phyloP scores from a whole-genome alignment of 2,888 invertebrate species.

The Himalopsyche tibetana region DNA sequence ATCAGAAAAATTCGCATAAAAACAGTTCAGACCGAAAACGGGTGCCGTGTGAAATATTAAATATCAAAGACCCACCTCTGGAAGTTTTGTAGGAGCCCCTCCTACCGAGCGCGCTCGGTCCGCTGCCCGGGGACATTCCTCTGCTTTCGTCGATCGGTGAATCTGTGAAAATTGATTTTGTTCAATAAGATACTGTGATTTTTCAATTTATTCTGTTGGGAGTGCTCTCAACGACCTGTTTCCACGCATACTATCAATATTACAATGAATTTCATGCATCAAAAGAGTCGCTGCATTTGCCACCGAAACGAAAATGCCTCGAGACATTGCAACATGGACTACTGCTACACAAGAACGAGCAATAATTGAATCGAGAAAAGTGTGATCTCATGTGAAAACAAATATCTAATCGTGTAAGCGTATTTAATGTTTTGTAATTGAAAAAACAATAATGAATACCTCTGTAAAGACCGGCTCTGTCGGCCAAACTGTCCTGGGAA shows the following conservation, averaged over 20 bases:
- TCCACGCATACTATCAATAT: too few relatives aligned
- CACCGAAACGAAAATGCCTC: too few relatives aligned
- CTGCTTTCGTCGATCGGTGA: conserved; percentile 86
- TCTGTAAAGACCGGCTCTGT: conserved; percentile 83
- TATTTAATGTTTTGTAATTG: conserved; percentile 33
- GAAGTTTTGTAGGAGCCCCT: conserved; percentile 93
- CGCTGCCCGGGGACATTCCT: conserved; percentile 83
- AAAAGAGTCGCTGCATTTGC: too few relatives aligned
- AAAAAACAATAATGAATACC: conserved; percentile 75
- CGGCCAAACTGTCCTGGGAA: conserved; percentile 92
- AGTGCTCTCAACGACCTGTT: too few relatives aligned
- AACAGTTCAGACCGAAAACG: conserved; percentile 1
- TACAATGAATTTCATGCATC: too few relatives aligned
- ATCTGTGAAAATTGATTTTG: conserved; percentile 72
- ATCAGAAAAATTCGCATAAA: neutral
- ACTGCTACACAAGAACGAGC: too few relatives aligned
- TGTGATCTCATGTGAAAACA: too few relatives aligned
- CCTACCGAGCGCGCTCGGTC: conserved; percentile 83
- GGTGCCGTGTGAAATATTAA: neutral
- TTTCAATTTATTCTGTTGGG: too few relatives aligned
- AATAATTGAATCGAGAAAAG: too few relatives aligned
- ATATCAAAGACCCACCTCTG: conserved; percentile 80
- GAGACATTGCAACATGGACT: too few relatives aligned
- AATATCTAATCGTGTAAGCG: neutral
- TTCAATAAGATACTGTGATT: too few relatives aligned